Conservation (phyloP, 2,113 vertebrate genomes). For the Ramphastos sulfuratus region DNA sequence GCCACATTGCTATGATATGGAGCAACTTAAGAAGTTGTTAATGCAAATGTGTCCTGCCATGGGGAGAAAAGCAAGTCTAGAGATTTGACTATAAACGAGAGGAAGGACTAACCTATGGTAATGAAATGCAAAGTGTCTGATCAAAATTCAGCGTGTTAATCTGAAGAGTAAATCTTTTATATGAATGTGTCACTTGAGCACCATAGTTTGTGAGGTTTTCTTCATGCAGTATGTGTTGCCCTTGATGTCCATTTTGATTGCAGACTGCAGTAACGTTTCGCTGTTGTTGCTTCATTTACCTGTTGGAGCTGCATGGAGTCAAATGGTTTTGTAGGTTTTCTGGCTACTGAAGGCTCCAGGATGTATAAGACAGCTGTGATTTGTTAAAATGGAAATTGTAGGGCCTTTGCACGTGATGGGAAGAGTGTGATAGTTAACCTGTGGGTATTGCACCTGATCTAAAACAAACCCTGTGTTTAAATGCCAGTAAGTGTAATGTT, state of each 20-base stretch:
- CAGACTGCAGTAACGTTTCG: not conserved
- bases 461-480: rapidly evolving
- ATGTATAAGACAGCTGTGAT: not conserved
- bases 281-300: not conserved
- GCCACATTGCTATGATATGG: not conserved
- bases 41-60: slow-evolving; percentile 43
- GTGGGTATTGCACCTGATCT: not conserved
- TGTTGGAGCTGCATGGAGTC: not conserved
- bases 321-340: not conserved
- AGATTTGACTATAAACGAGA: slow-evolving; percentile 30
- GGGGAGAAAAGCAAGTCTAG: slow-evolving; percentile 37
- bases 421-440: not conserved
- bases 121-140: slow-evolving; percentile 57
- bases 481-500: not conserved
- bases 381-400: not conserved
- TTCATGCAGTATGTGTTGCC: not conserved
- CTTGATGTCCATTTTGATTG: slow-evolving; percentile 18
- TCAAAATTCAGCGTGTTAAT: slow-evolving; percentile 58
- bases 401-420: not conserved
- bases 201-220: not conserved
- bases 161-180: slow-evolving; percentile 56
- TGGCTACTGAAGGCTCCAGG: not conserved
- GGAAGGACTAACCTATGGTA: slow-evolving; percentile 36
- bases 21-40: slow-evolving; percentile 17
- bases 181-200: slow-evolving; percentile 36